Evolutionary conservation across 2,113 vertebrate species (phyloP).

Genomic region (rabbit (Oryctolagus cuniculus)): mOryCun1.1 NC_091445.1:3958501-3959000

Average conservation of each 20-base stretch:
- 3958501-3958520: not conserved
- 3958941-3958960: not conserved
- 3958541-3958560: not conserved
- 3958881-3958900: not conserved
- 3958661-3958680: not conserved
- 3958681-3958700: not conserved
- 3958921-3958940: not conserved
- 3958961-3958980: not conserved
- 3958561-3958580: not conserved
- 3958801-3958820: constrained; percentile 53
- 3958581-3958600: not conserved
- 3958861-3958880: not conserved
- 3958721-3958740: not conserved
- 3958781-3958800: constrained; percentile 33
- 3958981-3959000: constrained; percentile 16
- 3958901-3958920: not conserved
- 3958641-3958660: not conserved
- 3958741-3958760: not conserved
- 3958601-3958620: not conserved
- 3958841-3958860: not conserved
- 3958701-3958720: constrained; percentile 10
- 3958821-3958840: not conserved
- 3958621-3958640: not conserved
- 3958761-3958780: not conserved
- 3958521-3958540: not conserved